phyloP scores from a whole-genome alignment of 2,888 invertebrate species.

The Plebejus melissa region DNA sequence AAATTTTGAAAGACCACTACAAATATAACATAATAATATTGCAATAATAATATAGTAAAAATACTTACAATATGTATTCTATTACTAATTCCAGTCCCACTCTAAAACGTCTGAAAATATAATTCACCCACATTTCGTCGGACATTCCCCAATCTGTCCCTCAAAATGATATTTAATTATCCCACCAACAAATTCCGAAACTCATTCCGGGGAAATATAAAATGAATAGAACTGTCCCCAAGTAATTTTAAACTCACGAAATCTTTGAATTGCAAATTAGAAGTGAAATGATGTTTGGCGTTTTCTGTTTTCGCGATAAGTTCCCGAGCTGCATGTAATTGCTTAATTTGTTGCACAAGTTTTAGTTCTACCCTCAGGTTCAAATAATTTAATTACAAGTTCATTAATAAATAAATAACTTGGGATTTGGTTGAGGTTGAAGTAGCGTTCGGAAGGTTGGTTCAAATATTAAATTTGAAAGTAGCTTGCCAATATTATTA shows the following conservation, averaged over 20 bases:
- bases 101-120: neutral
- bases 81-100: neutral
- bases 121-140: constrained; percentile 13
- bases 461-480: too few relatives aligned
- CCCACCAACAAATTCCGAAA: constrained; percentile 32
- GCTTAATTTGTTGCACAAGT: constrained; percentile 57
- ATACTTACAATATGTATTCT: neutral
- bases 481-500: too few relatives aligned
- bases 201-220: constrained; percentile 38
- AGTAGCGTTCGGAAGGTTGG: too few relatives aligned
- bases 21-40: too few relatives aligned
- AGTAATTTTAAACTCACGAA: constrained; percentile 58
- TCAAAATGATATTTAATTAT: constrained; percentile 24
- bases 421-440: constrained; percentile 3
- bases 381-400: constrained; percentile 30
- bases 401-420: constrained; percentile 32
- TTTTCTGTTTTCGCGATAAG: constrained; percentile 61
- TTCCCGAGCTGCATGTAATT: constrained; percentile 68
- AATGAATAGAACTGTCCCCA: constrained; percentile 39
- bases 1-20: too few relatives aligned
- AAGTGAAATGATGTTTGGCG: constrained; percentile 60
- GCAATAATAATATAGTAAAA: neutral
- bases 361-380: constrained; percentile 4
- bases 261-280: constrained; percentile 64
- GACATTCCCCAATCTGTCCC: constrained; percentile 2